Evolutionary conservation across 2,797 vertebrate genomes (phyloP).

Genomic region (Dicrostonyx torquatus): DNA sequence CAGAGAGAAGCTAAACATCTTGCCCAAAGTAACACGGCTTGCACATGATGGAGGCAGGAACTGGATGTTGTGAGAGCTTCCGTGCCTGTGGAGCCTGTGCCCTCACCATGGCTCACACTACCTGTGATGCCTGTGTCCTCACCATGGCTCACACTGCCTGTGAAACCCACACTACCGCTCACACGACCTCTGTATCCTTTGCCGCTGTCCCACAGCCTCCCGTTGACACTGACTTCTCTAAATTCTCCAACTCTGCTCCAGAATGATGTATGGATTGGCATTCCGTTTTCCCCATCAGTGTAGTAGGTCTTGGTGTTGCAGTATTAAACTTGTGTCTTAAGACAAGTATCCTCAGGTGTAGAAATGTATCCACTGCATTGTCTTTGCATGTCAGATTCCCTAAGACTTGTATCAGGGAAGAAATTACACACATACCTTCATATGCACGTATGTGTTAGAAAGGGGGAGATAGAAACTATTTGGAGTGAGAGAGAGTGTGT

Average conservation of each 20-base stretch:
- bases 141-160: no score
- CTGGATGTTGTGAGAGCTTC: not conserved
- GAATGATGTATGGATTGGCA: not conserved
- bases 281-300: not conserved
- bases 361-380: not conserved
- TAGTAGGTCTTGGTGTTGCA: not conserved
- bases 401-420: not conserved
- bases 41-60: no score
- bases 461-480: not conserved
- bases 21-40: not conserved
- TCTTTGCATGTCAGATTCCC: not conserved
- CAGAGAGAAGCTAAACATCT: not conserved
- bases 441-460: not conserved
- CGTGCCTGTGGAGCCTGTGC: not conserved
- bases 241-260: not conserved
- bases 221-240: not conserved
- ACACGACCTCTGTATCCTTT: no score
- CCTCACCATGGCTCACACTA: no score
- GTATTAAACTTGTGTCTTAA: not conserved
- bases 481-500: not conserved
- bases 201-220: not conserved
- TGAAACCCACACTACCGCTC: no score
- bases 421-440: not conserved
- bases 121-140: no score
- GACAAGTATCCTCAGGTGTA: not conserved